Percentiles rank a stretch among this genome's conserved stretches.
These are phyloP conservation scores for Periophthalmodon schlosseri DNA, from an alignment of 2,113 vertebrate genomes.

Conservation along the genomic window DNA sequence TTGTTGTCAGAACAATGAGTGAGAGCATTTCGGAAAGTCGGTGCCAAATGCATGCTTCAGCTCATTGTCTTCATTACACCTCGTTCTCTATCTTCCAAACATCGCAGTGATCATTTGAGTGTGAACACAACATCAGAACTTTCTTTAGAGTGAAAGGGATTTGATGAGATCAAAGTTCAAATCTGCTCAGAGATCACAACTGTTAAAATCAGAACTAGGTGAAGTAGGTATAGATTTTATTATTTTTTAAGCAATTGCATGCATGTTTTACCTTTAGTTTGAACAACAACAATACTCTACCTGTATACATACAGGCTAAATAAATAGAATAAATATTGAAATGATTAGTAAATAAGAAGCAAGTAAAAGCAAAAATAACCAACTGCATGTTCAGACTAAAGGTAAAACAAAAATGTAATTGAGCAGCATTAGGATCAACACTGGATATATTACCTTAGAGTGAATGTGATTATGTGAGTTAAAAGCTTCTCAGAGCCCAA, in stretches of 20 bases:
- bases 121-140: conserved; percentile 29
- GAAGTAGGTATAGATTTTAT: not conserved
- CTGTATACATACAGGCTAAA: no score
- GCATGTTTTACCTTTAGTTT: not conserved
- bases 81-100: conserved; percentile 28
- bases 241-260: not conserved
- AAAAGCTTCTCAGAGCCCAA: conserved; percentile 59
- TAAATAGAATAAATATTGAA: not conserved
- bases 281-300: no score
- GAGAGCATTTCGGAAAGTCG: conserved; percentile 53
- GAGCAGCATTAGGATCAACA: not conserved
- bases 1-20: conserved; percentile 73
- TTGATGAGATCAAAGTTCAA: conserved; percentile 39
- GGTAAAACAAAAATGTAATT: not conserved
- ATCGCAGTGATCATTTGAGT: conserved; percentile 33
- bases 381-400: not conserved
- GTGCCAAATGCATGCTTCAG: conserved; percentile 40
- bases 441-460: conserved; percentile 11
- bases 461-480: conserved; percentile 51
- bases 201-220: not conserved
- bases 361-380: not conserved
- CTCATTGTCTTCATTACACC: conserved; percentile 40
- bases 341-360: not conserved
- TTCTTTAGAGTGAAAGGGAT: conserved; percentile 47
- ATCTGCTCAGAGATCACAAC: conserved; percentile 51